Evolutionary conservation across 2,113 vertebrate species (phyloP).

Genomic region (Mustelus asterias): DNA sequence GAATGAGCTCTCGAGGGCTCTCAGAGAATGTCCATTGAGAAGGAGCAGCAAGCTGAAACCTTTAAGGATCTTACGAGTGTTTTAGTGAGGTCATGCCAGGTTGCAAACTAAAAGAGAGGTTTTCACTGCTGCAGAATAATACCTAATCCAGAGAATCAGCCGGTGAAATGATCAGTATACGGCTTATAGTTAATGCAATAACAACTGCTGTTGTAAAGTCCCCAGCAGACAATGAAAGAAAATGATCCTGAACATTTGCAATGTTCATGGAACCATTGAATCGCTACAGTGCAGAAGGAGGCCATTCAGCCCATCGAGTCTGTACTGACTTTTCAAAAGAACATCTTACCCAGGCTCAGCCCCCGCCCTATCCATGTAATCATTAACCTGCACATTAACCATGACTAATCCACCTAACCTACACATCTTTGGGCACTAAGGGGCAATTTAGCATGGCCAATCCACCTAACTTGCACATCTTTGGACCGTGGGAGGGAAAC

Average conservation of each 20-base stretch:
- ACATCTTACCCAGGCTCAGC: too few species aligned
- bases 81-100: not conserved
- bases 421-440: too few species aligned
- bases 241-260: not conserved
- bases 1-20: constrained; percentile 9
- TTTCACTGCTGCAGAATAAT: not conserved
- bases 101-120: not conserved
- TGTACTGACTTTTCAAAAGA: too few species aligned
- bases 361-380: too few species aligned
- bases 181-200: not conserved
- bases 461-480: too few species aligned
- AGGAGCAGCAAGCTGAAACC: not conserved
- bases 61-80: not conserved
- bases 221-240: not conserved
- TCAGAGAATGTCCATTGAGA: not conserved
- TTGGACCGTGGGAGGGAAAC: too few species aligned
- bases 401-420: too few species aligned
- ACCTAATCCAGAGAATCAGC: not conserved
- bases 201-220: not conserved
- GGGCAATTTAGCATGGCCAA: too few species aligned
- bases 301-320: too few species aligned
- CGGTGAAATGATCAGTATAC: not conserved
- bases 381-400: too few species aligned
- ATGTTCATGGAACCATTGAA: not conserved
- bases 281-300: too few species aligned